Evolutionary conservation across 2,113 vertebrate species (phyloP).

Genomic region (Aptenodytes forsteri): DNA sequence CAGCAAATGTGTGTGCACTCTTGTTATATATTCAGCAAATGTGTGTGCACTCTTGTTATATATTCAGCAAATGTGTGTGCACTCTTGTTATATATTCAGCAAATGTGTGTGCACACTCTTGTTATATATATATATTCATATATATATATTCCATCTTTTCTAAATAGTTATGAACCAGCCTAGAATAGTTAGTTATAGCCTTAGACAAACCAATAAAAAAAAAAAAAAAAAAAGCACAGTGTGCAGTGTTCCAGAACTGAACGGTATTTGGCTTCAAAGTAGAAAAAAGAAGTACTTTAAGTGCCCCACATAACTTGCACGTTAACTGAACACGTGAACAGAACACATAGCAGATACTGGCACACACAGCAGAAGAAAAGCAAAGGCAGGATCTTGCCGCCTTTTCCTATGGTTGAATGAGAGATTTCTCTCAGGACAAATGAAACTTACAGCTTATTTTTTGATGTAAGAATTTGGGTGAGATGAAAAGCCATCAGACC

Average conservation of each 20-base stretch:
- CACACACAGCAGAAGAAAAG: background rate
- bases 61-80: background rate
- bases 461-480: background rate
- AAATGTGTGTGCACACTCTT: background rate
- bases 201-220: background rate
- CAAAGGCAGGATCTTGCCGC: background rate
- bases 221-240: background rate
- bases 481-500: background rate
- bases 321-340: background rate
- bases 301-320: fast-evolving
- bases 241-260: background rate
- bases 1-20: background rate
- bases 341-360: background rate
- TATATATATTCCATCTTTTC: background rate
- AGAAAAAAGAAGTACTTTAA: background rate
- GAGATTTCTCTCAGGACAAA: background rate
- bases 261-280: background rate
- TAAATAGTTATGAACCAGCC: background rate
- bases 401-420: background rate
- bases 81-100: background rate
- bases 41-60: no score
- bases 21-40: background rate
- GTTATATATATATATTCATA: background rate
- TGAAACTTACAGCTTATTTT: background rate
- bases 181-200: background rate